phyloP scores from a whole-genome alignment of 2,888 invertebrate genomes.

The Seira ritae region DNA sequence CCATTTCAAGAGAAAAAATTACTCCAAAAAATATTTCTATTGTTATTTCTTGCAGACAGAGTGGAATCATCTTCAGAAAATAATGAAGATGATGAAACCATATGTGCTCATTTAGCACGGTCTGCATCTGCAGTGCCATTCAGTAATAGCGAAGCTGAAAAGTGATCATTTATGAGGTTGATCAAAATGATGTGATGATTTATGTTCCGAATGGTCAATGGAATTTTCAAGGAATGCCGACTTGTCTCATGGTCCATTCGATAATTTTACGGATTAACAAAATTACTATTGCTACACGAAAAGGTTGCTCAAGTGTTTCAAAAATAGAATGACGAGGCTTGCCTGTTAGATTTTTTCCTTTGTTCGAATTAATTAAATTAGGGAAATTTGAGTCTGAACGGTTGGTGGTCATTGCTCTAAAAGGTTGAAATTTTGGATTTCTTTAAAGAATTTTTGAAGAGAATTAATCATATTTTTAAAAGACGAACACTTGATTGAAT shows the following conservation, averaged over 20 bases:
- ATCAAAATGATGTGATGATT: conserved; percentile 11
- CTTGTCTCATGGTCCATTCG: conserved; percentile 46
- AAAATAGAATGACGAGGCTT: not conserved
- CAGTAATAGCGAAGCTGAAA: no score
- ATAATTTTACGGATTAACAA: conserved; percentile 53
- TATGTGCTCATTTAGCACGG: conserved; percentile 7
- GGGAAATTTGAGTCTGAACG: conserved; percentile 59
- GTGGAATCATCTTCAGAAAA: conserved; percentile 43
- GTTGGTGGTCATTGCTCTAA: conserved; percentile 15
- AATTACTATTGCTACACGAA: not conserved
- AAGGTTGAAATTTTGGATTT: conserved; percentile 3
- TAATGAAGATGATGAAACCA: conserved; percentile 1
- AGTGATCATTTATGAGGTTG: conserved; percentile 17
- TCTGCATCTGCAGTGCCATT: no score
- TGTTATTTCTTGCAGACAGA: conserved; percentile 52
- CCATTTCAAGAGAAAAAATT: conserved; percentile 21
- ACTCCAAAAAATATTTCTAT: conserved; percentile 48
- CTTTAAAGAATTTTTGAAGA: not conserved
- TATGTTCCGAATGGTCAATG: not conserved
- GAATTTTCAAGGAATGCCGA: conserved; percentile 22
- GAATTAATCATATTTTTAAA: conserved; percentile 19
- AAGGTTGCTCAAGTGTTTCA: conserved; percentile 35
- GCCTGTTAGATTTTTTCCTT: conserved; percentile 26
- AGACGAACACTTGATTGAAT: not conserved
- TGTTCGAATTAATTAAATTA: conserved; percentile 73